Conservation (phyloP, 2,797 vertebrate genomes). For the Brachymystax lenok region DNA sequence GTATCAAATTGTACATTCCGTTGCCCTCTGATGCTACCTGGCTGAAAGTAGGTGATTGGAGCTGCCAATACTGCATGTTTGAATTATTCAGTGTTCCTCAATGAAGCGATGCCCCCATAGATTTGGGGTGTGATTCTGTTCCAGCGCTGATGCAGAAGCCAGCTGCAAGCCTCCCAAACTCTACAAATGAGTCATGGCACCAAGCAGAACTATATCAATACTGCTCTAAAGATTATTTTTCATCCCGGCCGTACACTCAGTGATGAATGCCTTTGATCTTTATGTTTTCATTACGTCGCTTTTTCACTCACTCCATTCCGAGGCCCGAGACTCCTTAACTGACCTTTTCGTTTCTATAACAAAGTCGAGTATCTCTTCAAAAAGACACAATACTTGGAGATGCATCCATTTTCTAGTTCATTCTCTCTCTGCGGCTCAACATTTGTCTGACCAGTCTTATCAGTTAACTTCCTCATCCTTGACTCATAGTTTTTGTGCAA, state of each 20-base stretch:
- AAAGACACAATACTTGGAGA: neutral
- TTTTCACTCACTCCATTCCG: neutral
- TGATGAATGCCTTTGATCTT: neutral
- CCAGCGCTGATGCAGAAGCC: neutral
- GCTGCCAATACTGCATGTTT: constrained; percentile 12
- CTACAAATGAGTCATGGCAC: neutral
- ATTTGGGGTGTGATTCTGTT: neutral
- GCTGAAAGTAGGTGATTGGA: constrained; percentile 14
- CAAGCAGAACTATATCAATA: neutral
- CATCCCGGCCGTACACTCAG: neutral
- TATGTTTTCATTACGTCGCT: neutral
- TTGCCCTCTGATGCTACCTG: constrained; percentile 13
- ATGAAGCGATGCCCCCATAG: too few species aligned
- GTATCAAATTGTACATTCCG: constrained; percentile 18
- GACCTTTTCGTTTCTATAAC: neutral
- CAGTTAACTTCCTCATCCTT: too few species aligned
- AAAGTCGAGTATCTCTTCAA: neutral
- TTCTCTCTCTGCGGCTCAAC: neutral
- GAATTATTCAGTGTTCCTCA: constrained; percentile 27
- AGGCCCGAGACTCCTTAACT: neutral
- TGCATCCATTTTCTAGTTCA: neutral
- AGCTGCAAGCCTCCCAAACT: neutral
- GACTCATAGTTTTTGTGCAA: too few species aligned
- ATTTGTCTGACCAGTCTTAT: neutral
- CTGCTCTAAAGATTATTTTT: neutral